Base-by-base conservation (phyloP, 2,797 vertebrate genomes). In the Parotocinclus haroldoi region DNA sequence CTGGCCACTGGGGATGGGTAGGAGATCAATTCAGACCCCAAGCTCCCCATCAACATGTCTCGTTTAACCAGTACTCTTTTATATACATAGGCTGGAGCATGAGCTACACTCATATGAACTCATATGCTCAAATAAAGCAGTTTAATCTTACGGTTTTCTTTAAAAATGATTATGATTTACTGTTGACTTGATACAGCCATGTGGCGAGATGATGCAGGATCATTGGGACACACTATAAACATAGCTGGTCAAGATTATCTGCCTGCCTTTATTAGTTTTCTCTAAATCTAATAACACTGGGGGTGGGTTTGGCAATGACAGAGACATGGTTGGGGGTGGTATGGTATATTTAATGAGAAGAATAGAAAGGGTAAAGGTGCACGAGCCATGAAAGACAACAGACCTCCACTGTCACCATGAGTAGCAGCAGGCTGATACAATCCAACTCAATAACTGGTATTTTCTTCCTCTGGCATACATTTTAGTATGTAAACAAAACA, bases 401-500 rank as follows among this genome's bases (percentile, higher is more conserved):
- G 69, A 78, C 79, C 79, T 64, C 77, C 81, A 79, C 76, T 77
- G 76, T 36, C 72, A 82, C 80, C 61, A 60, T 65, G 72, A 51
- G 46, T 40, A 44, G 83, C 77, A 82, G 75, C 82, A 85, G 79
- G 82, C 84, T 80, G 81, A 81, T 82, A 85, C 84, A 88, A 87
- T 81, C 74, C 80, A 73, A 67, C 74, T 45, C 73, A 80, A 84
- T 85, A 27, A 27, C 5, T 2, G 5, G 27, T 27, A 27, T 27
- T 27, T n/a, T 27, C 2, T 27, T 27, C 2, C 2, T 27, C 27
- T 27, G 27, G 5, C 27, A 27, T 27, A 27, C 27, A 27, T 2
- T 27, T 27, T 5, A 27, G 27, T 27, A 2, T 5, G 5, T 27
- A 27, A 27, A 5, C 5, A 5, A 27, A 5, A 27, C n/a, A n/a